Base-by-base conservation (phyloP, 2,113 vertebrate species). In the Pseudopodoces humilis region DNA sequence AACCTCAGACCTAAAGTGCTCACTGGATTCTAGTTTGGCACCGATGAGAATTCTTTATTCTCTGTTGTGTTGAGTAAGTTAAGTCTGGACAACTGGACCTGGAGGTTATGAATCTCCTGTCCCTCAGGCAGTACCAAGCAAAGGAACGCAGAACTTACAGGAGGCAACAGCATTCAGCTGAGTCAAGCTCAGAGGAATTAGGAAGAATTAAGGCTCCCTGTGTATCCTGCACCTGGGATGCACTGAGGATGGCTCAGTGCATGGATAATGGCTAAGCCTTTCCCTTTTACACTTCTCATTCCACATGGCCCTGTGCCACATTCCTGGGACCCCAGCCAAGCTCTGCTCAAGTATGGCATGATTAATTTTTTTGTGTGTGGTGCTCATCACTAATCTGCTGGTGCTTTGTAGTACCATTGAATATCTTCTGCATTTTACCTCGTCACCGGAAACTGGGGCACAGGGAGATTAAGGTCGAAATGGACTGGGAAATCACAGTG, bases 391-490 rank as follows among this genome's bases (percentile, higher is more conserved):
- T 95, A 90, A 96, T 93, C 88, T 93, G 56, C 76, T 56, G 60
- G 44, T 93, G 68, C 52, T 88, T 71, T 65, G n/a, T 58, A 52
- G 56, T 60, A 88, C 77, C 86, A 33, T 3, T 39, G 58, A 88
- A 58, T 11, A 2, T 58, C 86, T 84, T 77, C 59, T 64, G 46
- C 58, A 6, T 94, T 93, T 63, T 68, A 88, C 86, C 46, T 88
- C 35, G 18, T 86, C 79, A 39, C 22, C 60, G 49, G 13, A 93
- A 96, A 96, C 64, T 67, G 67, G 86, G 80, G 41, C 76, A 84
- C 47, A 18, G 71, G 19, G 37, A 75, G 90, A 94, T 94, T 94
- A 97, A 90, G 90, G 90, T 88, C 88, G 95, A 46, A 95, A 75
- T 90, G 6, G 2, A 21, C 55, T 65, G 58, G 23, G 59, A 79